Percentiles rank a stretch among this genome's conserved stretches.
Conservation (phyloP, 2,888 invertebrate species). For the Diadegma fenestrale region DNA sequence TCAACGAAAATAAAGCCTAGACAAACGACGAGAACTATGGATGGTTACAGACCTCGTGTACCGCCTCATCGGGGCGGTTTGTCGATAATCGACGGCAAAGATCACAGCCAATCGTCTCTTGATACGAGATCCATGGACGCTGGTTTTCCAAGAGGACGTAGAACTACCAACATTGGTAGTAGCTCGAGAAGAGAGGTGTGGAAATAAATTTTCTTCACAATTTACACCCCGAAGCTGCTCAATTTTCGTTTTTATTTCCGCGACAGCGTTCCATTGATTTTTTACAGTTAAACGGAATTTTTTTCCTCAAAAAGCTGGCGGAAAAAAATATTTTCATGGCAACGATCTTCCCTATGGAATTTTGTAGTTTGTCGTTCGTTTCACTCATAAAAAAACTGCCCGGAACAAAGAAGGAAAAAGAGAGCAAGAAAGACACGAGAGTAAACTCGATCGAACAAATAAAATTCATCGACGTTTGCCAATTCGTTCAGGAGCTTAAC, state of each 20-base stretch:
- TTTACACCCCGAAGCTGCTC: neutral
- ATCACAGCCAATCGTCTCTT: slow-evolving; percentile 87
- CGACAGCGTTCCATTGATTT: neutral
- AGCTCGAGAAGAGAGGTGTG: slow-evolving; percentile 84
- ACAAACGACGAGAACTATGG: slow-evolving; percentile 79
- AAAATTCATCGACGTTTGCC: neutral
- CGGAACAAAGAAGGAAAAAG: neutral
- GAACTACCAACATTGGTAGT: slow-evolving; percentile 76
- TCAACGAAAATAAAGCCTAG: slow-evolving; percentile 75
- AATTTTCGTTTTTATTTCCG: neutral
- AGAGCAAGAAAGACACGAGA: neutral
- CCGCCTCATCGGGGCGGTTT: slow-evolving; percentile 90
- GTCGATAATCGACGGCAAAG: slow-evolving; percentile 80
- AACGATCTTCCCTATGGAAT: neutral
- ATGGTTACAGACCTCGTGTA: slow-evolving; percentile 87
- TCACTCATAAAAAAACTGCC: neutral
- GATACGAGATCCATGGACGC: slow-evolving; percentile 95
- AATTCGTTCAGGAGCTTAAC: neutral
- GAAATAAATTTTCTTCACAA: slow-evolving; percentile 10
- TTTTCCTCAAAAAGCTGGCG: neutral
- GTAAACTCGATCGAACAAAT: neutral
- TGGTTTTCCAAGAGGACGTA: slow-evolving; percentile 87
- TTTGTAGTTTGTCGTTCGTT: neutral
- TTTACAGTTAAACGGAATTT: neutral
- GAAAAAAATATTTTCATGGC: neutral